Evolutionary conservation across 2,113 vertebrate species (phyloP).

Genomic region (Mus pahari): DNA sequence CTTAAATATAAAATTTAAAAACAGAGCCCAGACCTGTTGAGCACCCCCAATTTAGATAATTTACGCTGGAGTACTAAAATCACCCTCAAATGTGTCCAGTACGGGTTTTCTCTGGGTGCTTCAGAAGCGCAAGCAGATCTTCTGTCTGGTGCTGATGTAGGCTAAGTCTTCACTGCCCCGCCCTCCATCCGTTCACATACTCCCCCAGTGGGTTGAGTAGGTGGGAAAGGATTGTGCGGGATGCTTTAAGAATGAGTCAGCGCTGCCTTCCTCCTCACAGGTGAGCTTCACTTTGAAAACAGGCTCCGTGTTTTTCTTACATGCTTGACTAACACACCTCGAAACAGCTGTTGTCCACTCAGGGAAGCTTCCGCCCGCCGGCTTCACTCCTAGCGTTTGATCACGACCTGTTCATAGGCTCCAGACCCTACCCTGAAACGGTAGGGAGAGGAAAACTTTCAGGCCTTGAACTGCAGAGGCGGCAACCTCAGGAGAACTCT

Average conservation of each 20-base stretch:
- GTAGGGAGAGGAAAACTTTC: background rate
- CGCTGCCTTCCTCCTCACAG: background rate
- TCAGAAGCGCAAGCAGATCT: slow-evolving; percentile 40
- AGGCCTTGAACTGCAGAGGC: background rate
- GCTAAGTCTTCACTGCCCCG: background rate
- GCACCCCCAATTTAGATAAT: slow-evolving; percentile 15
- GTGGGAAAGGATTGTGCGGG: background rate
- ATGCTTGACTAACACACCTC: slow-evolving; percentile 61
- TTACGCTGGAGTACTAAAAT: slow-evolving; percentile 34
- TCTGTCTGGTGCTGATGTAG: background rate
- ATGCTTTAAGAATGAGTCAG: slow-evolving; percentile 43
- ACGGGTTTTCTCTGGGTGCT: background rate
- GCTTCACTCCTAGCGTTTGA: slow-evolving; percentile 90
- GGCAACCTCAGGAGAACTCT: background rate
- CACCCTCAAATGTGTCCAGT: background rate
- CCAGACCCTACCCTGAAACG: slow-evolving; percentile 91
- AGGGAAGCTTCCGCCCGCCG: background rate
- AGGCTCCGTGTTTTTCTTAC: slow-evolving; percentile 42
- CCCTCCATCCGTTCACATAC: background rate
- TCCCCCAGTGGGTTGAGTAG: background rate
- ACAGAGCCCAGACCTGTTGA: slow-evolving; percentile 1
- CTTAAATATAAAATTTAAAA: slow-evolving; percentile 45
- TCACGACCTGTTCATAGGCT: slow-evolving; percentile 97
- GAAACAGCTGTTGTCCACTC: background rate
- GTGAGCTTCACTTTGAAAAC: slow-evolving; percentile 36